phyloP scores from a whole-genome alignment of 30 jellyfish, hydroid and myxozoan genomes.

The Cassiopea andromeda region DNA sequence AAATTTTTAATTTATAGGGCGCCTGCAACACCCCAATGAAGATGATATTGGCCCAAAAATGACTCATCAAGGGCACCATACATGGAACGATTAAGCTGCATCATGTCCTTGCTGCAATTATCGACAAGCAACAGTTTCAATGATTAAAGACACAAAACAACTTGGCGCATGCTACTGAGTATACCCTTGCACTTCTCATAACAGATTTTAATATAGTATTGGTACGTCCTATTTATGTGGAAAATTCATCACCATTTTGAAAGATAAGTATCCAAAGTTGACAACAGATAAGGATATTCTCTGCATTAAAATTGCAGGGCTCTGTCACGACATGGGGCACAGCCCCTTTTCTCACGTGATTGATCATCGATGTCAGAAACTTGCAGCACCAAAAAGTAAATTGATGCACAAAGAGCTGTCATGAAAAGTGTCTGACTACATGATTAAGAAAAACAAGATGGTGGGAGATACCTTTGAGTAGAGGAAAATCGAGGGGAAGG shows the following conservation, averaged over 20 bases:
- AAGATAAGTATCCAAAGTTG: slow-evolving; percentile 15
- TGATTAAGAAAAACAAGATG: slow-evolving; percentile 54
- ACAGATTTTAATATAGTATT: slow-evolving; percentile 83
- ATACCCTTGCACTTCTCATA: slow-evolving; percentile 79
- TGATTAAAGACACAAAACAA: slow-evolving; percentile 74
- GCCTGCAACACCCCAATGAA: too few species aligned
- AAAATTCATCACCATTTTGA: slow-evolving; percentile 29
- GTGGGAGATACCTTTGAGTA: slow-evolving; percentile 44
- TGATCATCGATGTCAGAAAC: slow-evolving; percentile 58
- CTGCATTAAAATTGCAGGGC: slow-evolving; percentile 81
- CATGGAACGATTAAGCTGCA: slow-evolving; percentile 76
- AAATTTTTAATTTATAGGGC: too few species aligned
- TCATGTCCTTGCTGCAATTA: slow-evolving; percentile 49
- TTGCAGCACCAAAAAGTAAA: slow-evolving; percentile 22
- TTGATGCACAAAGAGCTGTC: slow-evolving; percentile 94
- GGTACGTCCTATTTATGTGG: slow-evolving; percentile 83
- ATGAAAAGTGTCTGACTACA: slow-evolving; percentile 77
- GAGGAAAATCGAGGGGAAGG: slow-evolving; percentile 63
- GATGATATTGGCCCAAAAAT: neutral
- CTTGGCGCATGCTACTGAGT: slow-evolving; percentile 83
- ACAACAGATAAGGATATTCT: slow-evolving; percentile 54
- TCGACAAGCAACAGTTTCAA: slow-evolving; percentile 85
- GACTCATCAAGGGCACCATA: slow-evolving; percentile 57
- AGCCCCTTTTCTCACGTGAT: slow-evolving; percentile 90
- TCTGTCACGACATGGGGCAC: slow-evolving; percentile 89